A percentile compares a stretch with the other conserved stretches of the same genome.
Conservation (phyloP, 2,888 invertebrate species). For the Nephrotoma flavescens region DNA sequence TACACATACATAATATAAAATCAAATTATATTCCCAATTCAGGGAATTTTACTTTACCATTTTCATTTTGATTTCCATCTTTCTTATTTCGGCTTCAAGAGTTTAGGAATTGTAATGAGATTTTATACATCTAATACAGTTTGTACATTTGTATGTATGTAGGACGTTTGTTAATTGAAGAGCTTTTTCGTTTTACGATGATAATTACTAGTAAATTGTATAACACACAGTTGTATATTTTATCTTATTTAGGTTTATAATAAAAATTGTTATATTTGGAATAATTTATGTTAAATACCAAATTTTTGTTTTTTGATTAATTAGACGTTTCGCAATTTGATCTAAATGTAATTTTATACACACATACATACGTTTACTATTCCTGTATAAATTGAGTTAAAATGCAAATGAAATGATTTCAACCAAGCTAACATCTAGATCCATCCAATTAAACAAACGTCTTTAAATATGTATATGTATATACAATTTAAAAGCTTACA, state of each 20-base stretch:
- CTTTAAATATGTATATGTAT: too few species aligned
- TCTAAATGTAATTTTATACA: too few species aligned
- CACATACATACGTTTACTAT: too few species aligned
- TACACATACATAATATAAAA: not conserved
- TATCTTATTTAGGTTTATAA: not conserved
- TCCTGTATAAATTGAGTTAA: too few species aligned
- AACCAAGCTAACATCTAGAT: too few species aligned
- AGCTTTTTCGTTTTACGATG: not conserved
- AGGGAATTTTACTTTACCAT: not conserved
- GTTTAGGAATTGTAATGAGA: not conserved
- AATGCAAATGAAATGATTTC: too few species aligned
- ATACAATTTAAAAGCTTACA: too few species aligned
- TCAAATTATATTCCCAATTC: not conserved
- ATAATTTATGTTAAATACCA: not conserved
- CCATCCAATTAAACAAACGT: too few species aligned
- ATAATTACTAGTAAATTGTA: not conserved
- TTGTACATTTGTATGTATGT: not conserved
- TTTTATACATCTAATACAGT: not conserved
- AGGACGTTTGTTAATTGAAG: not conserved
- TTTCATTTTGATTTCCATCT: not conserved
- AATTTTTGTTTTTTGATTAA: too few species aligned
- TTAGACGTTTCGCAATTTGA: too few species aligned
- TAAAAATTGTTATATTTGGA: not conserved
- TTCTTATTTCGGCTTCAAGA: not conserved
- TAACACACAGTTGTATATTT: not conserved